Evolutionary conservation across 1,140 invertebrate species (phyloP).

Genomic region (Camponotus vicinus): DNA sequence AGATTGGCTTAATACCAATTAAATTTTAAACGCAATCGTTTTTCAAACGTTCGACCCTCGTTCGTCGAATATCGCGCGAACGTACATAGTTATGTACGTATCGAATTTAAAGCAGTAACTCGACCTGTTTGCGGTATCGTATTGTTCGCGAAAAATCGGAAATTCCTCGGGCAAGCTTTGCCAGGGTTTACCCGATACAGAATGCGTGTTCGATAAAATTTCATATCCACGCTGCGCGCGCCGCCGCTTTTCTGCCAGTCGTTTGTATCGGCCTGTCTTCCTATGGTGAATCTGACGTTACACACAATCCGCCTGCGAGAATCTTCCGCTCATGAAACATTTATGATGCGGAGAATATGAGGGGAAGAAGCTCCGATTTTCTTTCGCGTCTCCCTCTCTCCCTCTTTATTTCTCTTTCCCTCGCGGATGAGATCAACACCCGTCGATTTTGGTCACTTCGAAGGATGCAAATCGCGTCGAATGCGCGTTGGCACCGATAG

Average conservation of each 20-base stretch:
- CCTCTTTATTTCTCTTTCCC: too few relatives aligned
- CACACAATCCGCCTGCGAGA: conserved; percentile 21
- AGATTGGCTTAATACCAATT: conserved; percentile 3
- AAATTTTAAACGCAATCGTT: neutral
- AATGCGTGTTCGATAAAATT: conserved; percentile 60
- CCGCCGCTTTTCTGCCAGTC: conserved; percentile 36
- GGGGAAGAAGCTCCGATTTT: conserved; percentile 1
- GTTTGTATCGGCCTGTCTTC: conserved; percentile 55
- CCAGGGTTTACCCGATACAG: conserved; percentile 30
- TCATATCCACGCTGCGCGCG: conserved; percentile 33
- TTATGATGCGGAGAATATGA: conserved; percentile 32
- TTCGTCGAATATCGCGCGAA: neutral
- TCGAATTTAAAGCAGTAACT: conserved; percentile 56
- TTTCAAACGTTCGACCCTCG: conserved; percentile 26
- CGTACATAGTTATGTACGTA: neutral
- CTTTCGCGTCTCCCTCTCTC: too few relatives aligned
- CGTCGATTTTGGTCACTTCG: neutral
- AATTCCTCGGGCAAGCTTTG: conserved; percentile 35
- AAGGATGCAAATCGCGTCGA: conserved; percentile 42
- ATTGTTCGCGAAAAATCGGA: conserved; percentile 71
- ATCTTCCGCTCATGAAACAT: conserved; percentile 56
- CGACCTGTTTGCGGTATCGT: conserved; percentile 62
- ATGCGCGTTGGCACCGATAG: conserved; percentile 6
- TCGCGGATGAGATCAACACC: neutral
- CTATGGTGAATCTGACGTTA: conserved; percentile 12